Base-by-base conservation (phyloP, 2,797 vertebrate genomes). In the Crenuchus spilurus region DNA sequence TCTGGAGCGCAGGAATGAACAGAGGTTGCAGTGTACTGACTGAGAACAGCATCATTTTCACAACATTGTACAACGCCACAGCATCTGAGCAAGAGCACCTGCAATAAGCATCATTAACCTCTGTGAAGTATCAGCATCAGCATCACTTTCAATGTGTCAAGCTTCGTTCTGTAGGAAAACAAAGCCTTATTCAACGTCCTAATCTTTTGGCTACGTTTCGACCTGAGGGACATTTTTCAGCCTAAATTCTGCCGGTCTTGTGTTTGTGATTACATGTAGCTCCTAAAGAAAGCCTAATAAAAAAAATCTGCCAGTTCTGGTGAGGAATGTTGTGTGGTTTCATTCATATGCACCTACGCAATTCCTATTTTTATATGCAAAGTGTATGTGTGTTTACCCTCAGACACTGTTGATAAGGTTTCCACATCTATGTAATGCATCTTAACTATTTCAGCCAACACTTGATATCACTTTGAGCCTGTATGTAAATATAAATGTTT, bases 1-100 rank as follows among this genome's bases (percentile, higher is more conserved):
- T 92, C 91, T 91, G 89, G 86, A 88, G 87, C 85, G 82, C 84
- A 91, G 88, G 91, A 91, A 91, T 84, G 83, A 92, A 87, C 89
- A 87, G 81, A 88, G 11, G 82, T 85, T 80, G 81, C 80, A 80
- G 78, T 78, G 26, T 51, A 24, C 13, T 33, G 14, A 49, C 11
- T 70, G 49, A 81, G 84, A 74, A 82, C 16, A 73, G 71, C 54
- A 68, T 84, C 75, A 72, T 80, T 87, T 82, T 82, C 70, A 83
- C 65, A 79, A 80, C 37, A 41, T 20, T 63, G 44, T 14, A 54
- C 9, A 0, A 55, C n/a, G 60, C 18, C 30, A 26, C 28, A 51
- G 22, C 16, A 30, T 31, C 18, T 51, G n/a, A 11, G 46, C 31
- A 66, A 79, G 73, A 80, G 70, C 20, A 44, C 41, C 70, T 61